Conservation (phyloP, 2,113 vertebrate species). For the Elaphurus davidianus region DNA sequence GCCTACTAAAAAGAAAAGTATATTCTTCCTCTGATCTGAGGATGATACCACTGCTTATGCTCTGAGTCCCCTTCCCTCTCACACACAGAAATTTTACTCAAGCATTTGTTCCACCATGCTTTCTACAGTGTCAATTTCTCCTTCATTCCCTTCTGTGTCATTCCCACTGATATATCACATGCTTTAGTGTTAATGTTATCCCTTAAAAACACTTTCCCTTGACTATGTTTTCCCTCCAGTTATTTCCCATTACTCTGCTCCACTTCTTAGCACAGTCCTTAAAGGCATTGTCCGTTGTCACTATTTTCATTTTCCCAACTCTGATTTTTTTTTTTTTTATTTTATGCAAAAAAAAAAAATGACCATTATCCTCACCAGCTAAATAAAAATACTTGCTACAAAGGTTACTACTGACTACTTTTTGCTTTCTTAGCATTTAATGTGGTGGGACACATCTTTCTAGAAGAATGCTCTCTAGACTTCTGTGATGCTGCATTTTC, state of each 20-base stretch:
- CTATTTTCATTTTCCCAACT: neutral
- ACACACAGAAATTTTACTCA: neutral
- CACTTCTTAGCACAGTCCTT: neutral
- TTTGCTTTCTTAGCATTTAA: neutral
- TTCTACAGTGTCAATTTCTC: neutral
- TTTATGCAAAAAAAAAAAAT: neutral
- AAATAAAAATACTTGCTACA: neutral
- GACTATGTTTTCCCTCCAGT: neutral
- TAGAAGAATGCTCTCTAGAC: neutral
- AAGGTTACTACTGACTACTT: neutral
- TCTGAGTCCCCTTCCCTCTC: neutral
- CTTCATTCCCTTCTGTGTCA: neutral
- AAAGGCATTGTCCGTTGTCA: neutral
- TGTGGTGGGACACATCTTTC: neutral
- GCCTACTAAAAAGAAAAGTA: neutral
- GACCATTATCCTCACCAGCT: neutral
- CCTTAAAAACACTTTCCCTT: neutral
- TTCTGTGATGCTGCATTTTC: neutral
- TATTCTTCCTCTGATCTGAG: neutral
- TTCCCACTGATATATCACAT: neutral
- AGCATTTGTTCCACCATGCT: neutral
- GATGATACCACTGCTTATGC: neutral
- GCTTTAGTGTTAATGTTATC: neutral
- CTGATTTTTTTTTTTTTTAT: neutral
- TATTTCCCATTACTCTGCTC: neutral